A percentile compares a stretch with the other conserved stretches of the same genome.
Conservation (phyloP, 2,888 invertebrate genomes). For the Ethmia dodecea region DNA sequence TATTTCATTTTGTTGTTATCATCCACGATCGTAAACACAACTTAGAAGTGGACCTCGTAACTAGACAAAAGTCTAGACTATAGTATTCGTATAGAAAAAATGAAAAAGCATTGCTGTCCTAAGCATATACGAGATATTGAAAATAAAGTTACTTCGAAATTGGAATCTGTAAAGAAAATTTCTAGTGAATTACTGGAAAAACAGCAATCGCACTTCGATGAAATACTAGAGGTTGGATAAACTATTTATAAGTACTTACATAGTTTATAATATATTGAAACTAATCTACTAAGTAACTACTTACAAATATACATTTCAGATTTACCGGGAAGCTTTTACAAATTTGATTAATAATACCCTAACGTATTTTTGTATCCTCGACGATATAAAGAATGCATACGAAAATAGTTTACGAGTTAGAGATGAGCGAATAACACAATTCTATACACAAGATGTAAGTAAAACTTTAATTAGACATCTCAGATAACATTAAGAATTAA, state of each 20-base stretch:
- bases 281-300: too few species aligned
- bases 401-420: constrained; percentile 52
- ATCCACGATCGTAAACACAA: too few species aligned
- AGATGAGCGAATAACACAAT: constrained; percentile 55
- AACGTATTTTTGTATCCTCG: constrained; percentile 51
- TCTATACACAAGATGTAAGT: constrained; percentile 61
- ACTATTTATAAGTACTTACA: constrained; percentile 26
- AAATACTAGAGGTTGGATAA: constrained; percentile 33
- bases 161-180: constrained; percentile 37
- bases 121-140: constrained; percentile 53
- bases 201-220: constrained; percentile 46
- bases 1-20: too few species aligned
- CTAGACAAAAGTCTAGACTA: too few species aligned
- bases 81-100: constrained; percentile 1
- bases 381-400: constrained; percentile 54
- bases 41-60: too few species aligned
- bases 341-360: constrained; percentile 43
- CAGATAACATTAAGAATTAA: too few species aligned
- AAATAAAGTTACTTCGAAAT: constrained; percentile 30
- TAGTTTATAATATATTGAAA: not conserved
- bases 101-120: constrained; percentile 27
- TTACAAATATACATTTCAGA: constrained; percentile 31
- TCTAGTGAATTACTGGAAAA: constrained; percentile 42
- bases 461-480: too few species aligned
- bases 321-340: constrained; percentile 54